phyloP scores from a whole-genome alignment of 2,797 vertebrate species.

The Gobio occitaniae region DNA sequence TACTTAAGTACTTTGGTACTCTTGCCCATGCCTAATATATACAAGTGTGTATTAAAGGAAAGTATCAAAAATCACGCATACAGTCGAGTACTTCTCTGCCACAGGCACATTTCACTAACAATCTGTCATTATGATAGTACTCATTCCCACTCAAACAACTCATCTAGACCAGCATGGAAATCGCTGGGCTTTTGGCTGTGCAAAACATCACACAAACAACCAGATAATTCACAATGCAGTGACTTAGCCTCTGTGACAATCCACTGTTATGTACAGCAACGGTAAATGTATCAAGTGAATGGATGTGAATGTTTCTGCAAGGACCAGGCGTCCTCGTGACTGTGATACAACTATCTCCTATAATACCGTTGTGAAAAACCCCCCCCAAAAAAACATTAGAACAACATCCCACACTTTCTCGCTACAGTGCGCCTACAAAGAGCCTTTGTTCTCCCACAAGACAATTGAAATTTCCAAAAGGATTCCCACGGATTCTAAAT shows the following conservation, averaged over 20 bases:
- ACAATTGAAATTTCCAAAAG: slow-evolving; percentile 64
- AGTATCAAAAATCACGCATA: slow-evolving; percentile 9
- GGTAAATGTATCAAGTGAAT: slow-evolving; percentile 27
- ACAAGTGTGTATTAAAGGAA: background rate
- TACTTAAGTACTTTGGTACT: background rate
- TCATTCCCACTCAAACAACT: background rate
- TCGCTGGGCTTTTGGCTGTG: background rate
- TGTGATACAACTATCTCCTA: slow-evolving; percentile 34
- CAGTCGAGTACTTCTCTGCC: background rate
- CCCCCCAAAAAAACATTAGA: slow-evolving; percentile 30
- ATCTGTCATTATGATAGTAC: background rate
- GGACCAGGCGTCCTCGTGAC: slow-evolving; percentile 17
- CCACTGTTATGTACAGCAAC: background rate
- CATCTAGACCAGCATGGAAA: slow-evolving; percentile 1
- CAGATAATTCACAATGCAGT: slow-evolving; percentile 37
- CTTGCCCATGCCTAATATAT: background rate
- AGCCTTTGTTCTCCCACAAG: slow-evolving; percentile 70
- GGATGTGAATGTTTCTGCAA: background rate
- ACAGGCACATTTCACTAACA: slow-evolving; percentile 10
- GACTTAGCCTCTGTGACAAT: background rate
- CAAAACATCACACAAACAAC: slow-evolving; percentile 51
- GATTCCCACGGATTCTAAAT: slow-evolving; percentile 58
- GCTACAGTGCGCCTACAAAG: slow-evolving; percentile 66
- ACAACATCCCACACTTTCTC: slow-evolving; percentile 55
- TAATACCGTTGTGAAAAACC: slow-evolving; percentile 28